Percentiles rank a stretch among this genome's conserved stretches.
Evolutionary conservation across 2,113 vertebrate species (phyloP).

Genomic region (cat (Felis catus)): DNA sequence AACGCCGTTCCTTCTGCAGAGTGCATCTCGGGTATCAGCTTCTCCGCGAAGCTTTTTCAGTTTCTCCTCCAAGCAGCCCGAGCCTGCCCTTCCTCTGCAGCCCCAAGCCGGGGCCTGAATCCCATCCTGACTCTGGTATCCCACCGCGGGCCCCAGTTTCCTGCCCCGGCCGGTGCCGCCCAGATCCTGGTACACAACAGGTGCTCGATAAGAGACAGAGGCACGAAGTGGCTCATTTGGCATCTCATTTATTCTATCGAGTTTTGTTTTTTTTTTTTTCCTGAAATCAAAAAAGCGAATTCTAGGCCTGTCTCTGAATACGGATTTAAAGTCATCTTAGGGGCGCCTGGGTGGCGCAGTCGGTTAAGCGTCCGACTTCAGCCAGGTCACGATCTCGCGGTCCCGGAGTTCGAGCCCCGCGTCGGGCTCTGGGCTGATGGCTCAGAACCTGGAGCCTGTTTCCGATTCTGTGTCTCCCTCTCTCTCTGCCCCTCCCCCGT

Average conservation of each 20-base stretch:
- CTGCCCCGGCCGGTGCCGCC: accelerated
- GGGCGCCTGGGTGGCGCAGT: too few species aligned
- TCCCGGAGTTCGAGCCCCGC: too few species aligned
- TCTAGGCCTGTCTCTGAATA: not conserved
- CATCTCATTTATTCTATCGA: not conserved
- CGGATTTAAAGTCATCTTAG: too few species aligned
- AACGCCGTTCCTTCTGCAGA: not conserved
- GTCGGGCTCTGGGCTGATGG: too few species aligned
- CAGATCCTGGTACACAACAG: accelerated
- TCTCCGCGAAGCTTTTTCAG: not conserved
- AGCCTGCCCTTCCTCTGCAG: not conserved
- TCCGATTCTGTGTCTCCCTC: too few species aligned
- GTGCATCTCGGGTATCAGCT: not conserved
- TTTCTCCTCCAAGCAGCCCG: not conserved
- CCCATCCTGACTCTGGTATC: accelerated
- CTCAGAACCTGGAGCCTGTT: too few species aligned
- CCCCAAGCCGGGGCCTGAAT: not conserved
- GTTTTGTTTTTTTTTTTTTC: not conserved
- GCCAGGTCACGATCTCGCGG: too few species aligned
- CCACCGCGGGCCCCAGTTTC: accelerated
- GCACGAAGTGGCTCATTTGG: not conserved
- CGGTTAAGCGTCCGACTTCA: too few species aligned
- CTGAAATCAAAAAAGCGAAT: not conserved
- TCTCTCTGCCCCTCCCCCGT: too few species aligned
- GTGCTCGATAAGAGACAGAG: not conserved